phyloP scores from a whole-genome alignment of 2,113 vertebrate genomes.

The Osmerus eperlanus region DNA sequence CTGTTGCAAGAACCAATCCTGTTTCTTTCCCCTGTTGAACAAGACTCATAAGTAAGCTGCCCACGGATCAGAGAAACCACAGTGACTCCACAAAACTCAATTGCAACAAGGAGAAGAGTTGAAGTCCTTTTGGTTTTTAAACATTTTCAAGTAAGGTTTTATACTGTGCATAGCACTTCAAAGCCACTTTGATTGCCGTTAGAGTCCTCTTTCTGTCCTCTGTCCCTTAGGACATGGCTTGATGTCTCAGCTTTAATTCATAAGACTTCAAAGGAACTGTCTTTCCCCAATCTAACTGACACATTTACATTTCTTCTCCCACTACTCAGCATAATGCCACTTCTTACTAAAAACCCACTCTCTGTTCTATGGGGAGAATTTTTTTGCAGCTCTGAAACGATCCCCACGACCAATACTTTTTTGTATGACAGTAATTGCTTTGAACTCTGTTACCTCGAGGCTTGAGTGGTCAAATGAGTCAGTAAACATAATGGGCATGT shows the following conservation, averaged over 20 bases:
- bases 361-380: too few relatives aligned
- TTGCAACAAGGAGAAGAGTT: neutral
- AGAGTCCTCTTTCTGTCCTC: neutral
- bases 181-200: slow-evolving; percentile 2
- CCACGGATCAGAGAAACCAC: neutral
- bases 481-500: slow-evolving; percentile 1
- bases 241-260: neutral
- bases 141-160: neutral
- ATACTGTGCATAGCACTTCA: neutral
- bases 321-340: neutral
- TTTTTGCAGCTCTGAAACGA: neutral
- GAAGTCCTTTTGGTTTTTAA: neutral
- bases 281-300: slow-evolving; percentile 1
- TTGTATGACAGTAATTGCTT: neutral
- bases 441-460: slow-evolving; percentile 3
- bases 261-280: slow-evolving; percentile 3
- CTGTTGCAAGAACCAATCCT: slow-evolving; percentile 5
- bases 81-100: neutral
- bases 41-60: slow-evolving; percentile 5
- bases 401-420: neutral
- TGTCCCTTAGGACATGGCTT: neutral
- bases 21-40: neutral
- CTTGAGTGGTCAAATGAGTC: slow-evolving; percentile 6
- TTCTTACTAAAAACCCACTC: neutral
- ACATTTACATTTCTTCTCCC: neutral